Conservation (phyloP, 2,797 vertebrate genomes). For the Ciconia nigra region DNA sequence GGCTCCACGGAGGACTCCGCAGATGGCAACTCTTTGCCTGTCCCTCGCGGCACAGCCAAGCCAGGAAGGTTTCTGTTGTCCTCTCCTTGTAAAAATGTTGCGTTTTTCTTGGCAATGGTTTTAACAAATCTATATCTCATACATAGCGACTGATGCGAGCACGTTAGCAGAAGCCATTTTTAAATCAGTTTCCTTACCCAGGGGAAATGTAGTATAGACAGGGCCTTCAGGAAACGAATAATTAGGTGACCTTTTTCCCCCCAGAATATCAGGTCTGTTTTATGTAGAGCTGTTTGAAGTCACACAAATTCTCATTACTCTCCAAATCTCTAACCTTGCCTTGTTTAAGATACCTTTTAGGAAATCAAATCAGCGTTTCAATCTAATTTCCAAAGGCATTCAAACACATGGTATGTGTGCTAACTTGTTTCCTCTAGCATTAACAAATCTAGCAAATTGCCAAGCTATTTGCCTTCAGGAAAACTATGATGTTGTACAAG, state of each 20-base stretch:
- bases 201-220: conserved; percentile 60
- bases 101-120: not conserved
- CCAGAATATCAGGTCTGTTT: conserved; percentile 64
- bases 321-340: conserved; percentile 70
- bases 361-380: conserved; percentile 68
- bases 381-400: conserved; percentile 74
- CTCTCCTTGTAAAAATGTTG: not conserved
- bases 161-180: conserved; percentile 44
- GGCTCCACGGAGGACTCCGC: accelerated
- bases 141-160: not conserved
- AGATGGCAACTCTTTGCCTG: not conserved
- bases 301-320: conserved; percentile 65
- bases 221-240: conserved; percentile 69
- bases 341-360: conserved; percentile 71
- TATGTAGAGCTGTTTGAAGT: conserved; percentile 67
- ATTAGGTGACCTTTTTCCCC: conserved; percentile 70
- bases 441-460: conserved; percentile 70
- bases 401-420: conserved; percentile 68
- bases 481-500: conserved; percentile 58
- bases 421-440: conserved; percentile 75
- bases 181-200: conserved; percentile 65
- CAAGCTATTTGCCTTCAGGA: conserved; percentile 64
- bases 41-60: not conserved
- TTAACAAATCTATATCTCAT: conserved; percentile 17
- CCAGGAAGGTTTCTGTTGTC: not conserved